Evolutionary conservation across 2,888 invertebrate species (phyloP).

Genomic region (Mythimna impura): DNA sequence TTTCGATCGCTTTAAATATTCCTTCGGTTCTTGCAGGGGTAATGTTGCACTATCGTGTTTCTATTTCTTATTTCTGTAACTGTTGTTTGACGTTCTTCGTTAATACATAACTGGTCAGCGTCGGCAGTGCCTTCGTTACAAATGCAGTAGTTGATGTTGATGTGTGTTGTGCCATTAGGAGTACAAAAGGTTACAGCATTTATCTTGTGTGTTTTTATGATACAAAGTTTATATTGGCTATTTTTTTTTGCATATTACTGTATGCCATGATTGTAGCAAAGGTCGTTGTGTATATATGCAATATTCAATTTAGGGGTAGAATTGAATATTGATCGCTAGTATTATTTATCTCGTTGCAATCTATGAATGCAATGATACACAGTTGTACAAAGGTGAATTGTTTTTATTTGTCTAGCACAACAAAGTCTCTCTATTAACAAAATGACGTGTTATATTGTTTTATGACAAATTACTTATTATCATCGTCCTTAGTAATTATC

Average conservation of each 20-base stretch:
- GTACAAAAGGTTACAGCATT: neutral
- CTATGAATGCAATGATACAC: neutral
- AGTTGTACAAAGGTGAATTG: neutral
- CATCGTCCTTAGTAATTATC: constrained; percentile 11
- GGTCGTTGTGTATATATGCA: neutral
- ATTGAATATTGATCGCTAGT: neutral
- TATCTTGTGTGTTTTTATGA: neutral
- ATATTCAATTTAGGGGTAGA: neutral
- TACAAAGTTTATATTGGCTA: neutral
- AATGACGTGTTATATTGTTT: constrained; percentile 4
- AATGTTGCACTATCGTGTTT: neutral
- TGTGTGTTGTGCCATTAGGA: neutral
- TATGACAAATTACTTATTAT: constrained; percentile 12
- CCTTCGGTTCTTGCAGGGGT: neutral
- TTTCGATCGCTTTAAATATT: constrained; percentile 4
- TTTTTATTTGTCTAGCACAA: constrained; percentile 3
- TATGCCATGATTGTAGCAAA: neutral
- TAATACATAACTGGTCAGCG: constrained; percentile 11
- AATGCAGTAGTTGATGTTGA: neutral
- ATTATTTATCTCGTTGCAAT: neutral
- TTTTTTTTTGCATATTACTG: neutral
- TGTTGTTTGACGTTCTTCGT: neutral
- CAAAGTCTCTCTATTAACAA: constrained; percentile 1
- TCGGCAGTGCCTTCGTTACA: neutral
- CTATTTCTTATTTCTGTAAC: neutral